phyloP scores from a whole-genome alignment of 2,888 invertebrate genomes.

The Synergus japonicus region DNA sequence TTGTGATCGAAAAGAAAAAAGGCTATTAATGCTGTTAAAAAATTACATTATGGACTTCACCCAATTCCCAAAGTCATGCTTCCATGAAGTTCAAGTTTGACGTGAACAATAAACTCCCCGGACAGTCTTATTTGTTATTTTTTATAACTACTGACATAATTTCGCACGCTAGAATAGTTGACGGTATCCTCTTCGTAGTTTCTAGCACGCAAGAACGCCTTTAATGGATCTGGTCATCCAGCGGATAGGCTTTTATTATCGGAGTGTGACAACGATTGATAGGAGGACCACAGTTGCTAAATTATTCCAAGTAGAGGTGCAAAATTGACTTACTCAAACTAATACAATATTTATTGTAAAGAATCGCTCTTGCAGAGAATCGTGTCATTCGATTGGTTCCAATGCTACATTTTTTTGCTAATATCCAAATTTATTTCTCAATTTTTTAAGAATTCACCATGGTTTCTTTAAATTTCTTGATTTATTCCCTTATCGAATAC shows the following conservation, averaged over 20 bases:
- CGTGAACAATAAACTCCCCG: conserved; percentile 1
- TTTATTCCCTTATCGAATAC: too few relatives aligned
- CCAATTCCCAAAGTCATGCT: conserved; percentile 38
- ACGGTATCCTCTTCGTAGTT: background rate
- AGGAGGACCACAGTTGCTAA: background rate
- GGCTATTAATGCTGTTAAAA: background rate
- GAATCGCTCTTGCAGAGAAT: background rate
- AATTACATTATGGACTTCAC: conserved; percentile 4
- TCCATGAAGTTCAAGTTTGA: conserved; percentile 3
- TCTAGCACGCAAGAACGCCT: conserved; percentile 2
- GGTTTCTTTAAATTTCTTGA: too few relatives aligned
- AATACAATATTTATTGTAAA: background rate
- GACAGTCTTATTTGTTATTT: conserved; percentile 16
- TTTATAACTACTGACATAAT: background rate
- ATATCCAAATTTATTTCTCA: too few relatives aligned
- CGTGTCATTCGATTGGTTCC: background rate
- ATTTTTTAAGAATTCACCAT: too few relatives aligned
- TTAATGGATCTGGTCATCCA: background rate
- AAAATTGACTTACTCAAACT: background rate
- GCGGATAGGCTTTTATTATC: conserved; percentile 18
- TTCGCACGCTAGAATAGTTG: background rate
- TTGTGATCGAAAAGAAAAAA: background rate
- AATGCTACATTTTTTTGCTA: too few relatives aligned
- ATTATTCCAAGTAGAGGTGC: background rate
- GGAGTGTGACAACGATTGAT: conserved; percentile 18